phyloP scores from a whole-genome alignment of 1,140 invertebrate species.

The Thereuonema tuberculata region DNA sequence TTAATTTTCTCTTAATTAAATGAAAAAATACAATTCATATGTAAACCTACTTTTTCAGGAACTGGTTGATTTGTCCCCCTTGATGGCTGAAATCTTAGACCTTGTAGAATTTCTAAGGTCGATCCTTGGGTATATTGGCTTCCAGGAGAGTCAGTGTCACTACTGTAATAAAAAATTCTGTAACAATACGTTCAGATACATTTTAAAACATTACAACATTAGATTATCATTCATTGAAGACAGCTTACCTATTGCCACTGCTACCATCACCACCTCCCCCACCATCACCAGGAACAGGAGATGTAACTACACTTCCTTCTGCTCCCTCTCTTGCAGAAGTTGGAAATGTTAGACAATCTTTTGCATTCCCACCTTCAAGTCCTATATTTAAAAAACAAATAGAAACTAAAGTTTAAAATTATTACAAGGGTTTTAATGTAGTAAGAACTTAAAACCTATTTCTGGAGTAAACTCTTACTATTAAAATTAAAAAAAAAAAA shows the following conservation, averaged over 20 bases:
- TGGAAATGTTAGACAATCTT: neutral
- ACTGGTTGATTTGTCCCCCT: too few relatives aligned
- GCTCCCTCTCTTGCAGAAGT: neutral
- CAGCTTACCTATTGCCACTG: neutral
- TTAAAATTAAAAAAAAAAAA: too few relatives aligned
- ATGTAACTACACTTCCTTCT: neutral
- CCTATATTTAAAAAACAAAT: too few relatives aligned
- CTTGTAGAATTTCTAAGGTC: neutral
- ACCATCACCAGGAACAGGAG: neutral
- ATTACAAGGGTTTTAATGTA: too few relatives aligned
- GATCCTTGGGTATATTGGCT: neutral
- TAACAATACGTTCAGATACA: neutral
- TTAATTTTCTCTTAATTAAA: too few relatives aligned
- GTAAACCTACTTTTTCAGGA: too few relatives aligned
- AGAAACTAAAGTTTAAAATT: too few relatives aligned
- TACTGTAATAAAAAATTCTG: neutral
- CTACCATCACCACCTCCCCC: neutral
- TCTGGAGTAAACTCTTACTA: too few relatives aligned
- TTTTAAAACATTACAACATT: neutral
- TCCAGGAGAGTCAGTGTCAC: neutral
- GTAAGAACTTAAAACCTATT: too few relatives aligned
- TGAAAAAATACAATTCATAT: too few relatives aligned
- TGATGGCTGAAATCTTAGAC: neutral
- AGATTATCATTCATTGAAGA: too few relatives aligned
- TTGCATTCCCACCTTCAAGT: neutral